Percentiles rank a stretch among this genome's conserved stretches.
Conservation (phyloP, 2,888 invertebrate genomes). For the Netelia fuscicornis region DNA sequence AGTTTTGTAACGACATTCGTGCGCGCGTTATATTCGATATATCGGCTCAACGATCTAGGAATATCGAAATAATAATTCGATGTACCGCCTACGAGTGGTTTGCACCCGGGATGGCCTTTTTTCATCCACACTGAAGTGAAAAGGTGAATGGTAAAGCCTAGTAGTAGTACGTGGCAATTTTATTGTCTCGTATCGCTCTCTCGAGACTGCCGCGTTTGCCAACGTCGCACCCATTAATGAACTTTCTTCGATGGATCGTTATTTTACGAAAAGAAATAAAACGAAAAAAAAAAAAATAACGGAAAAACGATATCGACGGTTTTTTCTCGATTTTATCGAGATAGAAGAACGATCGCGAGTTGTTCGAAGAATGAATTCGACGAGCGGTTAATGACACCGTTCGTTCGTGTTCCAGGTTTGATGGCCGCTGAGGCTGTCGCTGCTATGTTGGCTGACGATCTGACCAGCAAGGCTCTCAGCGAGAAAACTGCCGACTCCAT, state of each 20-base stretch:
- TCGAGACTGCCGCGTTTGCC: conserved; percentile 15
- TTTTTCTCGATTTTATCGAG: conserved; percentile 3
- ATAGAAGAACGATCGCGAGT: neutral
- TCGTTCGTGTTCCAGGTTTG: conserved; percentile 77
- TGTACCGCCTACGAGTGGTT: neutral
- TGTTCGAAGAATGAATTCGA: neutral
- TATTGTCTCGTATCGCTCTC: neutral
- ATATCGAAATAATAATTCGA: conserved; percentile 1
- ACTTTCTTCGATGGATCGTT: conserved; percentile 36
- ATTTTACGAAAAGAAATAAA: conserved; percentile 28
- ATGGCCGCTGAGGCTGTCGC: conserved; percentile 83
- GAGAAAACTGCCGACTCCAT: conserved; percentile 80
- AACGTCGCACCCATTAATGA: conserved; percentile 29
- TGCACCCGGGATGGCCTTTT: neutral
- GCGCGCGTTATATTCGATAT: neutral
- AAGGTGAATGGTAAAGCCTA: too few relatives aligned
- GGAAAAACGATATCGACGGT: conserved; percentile 10
- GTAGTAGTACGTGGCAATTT: neutral
- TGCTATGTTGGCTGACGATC: conserved; percentile 82
- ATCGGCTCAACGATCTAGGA: conserved; percentile 4
- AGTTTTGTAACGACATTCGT: conserved; percentile 36
- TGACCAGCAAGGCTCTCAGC: conserved; percentile 81
- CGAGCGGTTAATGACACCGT: conserved; percentile 48
- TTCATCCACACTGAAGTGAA: neutral
- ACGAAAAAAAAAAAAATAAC: conserved; percentile 19